Percentiles rank a stretch among this genome's conserved stretches.
These are phyloP conservation scores for Paracyprichromis sp. DNA, from an alignment of 2,113 vertebrate species.

Conservation along the genomic window DNA sequence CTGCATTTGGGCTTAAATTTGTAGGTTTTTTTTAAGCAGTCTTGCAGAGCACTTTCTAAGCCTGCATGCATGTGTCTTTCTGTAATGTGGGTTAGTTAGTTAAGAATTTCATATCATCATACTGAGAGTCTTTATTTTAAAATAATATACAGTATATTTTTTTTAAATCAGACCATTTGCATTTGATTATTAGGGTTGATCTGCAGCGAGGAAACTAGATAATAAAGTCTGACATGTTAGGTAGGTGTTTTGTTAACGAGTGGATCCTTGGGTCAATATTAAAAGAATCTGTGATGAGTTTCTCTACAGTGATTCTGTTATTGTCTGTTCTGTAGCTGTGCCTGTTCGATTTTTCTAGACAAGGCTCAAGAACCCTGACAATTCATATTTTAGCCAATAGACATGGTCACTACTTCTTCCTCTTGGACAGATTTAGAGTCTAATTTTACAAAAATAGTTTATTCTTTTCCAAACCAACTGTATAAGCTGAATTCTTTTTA, in stretches of 20 bases:
- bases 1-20: background rate
- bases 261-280: background rate
- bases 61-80: background rate
- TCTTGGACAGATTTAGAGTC: background rate
- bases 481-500: rapidly evolving
- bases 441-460: background rate
- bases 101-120: background rate
- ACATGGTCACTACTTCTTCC: background rate
- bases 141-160: background rate
- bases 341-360: rapidly evolving
- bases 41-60: background rate
- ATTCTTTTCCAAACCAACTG: background rate
- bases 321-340: background rate
- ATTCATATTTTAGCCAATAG: rapidly evolving
- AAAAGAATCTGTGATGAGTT: rapidly evolving
- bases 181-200: background rate
- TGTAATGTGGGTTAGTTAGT: background rate
- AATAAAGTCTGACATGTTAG: background rate
- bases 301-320: background rate
- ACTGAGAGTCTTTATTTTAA: background rate
- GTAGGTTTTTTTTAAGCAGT: rapidly evolving
- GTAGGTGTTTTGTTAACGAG: rapidly evolving
- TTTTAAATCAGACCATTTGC: rapidly evolving
- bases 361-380: rapidly evolving
- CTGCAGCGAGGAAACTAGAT: background rate